Percentiles rank a stretch among this genome's conserved stretches.
Evolutionary conservation across 2,888 invertebrate species (phyloP).

Genomic region (Neoaliturus tenellus): DNA sequence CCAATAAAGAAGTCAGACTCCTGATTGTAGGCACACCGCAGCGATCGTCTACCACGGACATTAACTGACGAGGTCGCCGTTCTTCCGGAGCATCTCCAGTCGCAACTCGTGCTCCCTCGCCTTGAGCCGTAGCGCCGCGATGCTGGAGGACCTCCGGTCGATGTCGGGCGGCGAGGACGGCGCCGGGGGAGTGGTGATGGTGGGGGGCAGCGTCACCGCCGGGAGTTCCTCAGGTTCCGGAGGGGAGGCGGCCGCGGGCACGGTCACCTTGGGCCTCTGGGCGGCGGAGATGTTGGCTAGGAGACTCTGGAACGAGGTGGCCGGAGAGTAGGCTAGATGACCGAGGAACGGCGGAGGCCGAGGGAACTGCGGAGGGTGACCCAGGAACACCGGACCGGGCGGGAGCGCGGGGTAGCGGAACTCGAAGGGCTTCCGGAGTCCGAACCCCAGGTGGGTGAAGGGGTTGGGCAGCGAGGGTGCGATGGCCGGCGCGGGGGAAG

Average conservation of each 20-base stretch:
- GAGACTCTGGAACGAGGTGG: conserved; percentile 86
- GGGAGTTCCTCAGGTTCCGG: conserved; percentile 73
- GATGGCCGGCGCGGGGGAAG: conserved; percentile 76
- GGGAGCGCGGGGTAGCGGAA: conserved; percentile 82
- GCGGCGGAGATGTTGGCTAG: conserved; percentile 86
- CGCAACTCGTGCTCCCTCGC: conserved; percentile 86
- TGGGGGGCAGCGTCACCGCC: conserved; percentile 73
- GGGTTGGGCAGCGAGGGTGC: conserved; percentile 89
- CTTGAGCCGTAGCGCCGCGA: conserved; percentile 90
- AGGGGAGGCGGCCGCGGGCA: conserved; percentile 72
- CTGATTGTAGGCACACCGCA: not conserved
- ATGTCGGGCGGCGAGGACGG: conserved; percentile 78
- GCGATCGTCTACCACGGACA: conserved; percentile 69
- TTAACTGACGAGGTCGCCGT: conserved; percentile 61
- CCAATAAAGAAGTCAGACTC: no score
- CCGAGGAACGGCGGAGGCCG: conserved; percentile 80
- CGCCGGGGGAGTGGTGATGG: conserved; percentile 68
- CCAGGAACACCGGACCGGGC: conserved; percentile 75
- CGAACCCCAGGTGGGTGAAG: conserved; percentile 86
- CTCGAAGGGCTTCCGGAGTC: conserved; percentile 85
- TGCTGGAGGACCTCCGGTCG: conserved; percentile 90
- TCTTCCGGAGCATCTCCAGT: conserved; percentile 57
- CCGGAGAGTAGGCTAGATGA: conserved; percentile 73
- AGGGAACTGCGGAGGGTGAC: conserved; percentile 76
- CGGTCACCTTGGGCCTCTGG: conserved; percentile 72